A percentile compares a stretch with the other conserved stretches of the same genome.
phyloP scores from a whole-genome alignment of 2,888 invertebrate genomes.

The Blera fallax region DNA sequence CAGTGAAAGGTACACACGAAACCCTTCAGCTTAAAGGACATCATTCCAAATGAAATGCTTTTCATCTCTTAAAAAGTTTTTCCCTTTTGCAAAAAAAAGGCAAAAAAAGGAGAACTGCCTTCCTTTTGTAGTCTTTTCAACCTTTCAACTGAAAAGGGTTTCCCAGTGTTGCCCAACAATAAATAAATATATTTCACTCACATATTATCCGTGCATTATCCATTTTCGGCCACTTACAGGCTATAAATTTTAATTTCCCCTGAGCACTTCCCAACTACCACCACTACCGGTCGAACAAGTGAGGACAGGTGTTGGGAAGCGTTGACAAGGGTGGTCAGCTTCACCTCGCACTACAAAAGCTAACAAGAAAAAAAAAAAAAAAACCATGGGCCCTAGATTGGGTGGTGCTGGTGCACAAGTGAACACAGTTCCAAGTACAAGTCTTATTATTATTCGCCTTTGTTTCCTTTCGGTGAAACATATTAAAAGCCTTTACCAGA shows the following conservation, averaged over 20 bases:
- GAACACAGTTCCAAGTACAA: background rate
- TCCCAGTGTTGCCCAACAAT: constrained; percentile 25
- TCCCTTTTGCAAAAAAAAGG: background rate
- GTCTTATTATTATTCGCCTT: constrained; percentile 53
- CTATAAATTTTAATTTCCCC: constrained; percentile 66
- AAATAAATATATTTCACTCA: constrained; percentile 61
- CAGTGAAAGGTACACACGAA: background rate
- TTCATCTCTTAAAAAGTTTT: constrained; percentile 36
- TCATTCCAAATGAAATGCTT: constrained; percentile 55
- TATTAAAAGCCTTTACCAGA: constrained; percentile 32
- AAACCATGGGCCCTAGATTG: background rate
- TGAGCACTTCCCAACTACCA: constrained; percentile 15
- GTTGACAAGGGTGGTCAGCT: constrained; percentile 44
- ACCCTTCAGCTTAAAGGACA: constrained; percentile 35
- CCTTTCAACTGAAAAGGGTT: constrained; percentile 43
- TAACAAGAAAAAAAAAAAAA: too few species aligned
- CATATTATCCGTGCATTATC: constrained; percentile 66
- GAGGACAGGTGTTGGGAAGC: constrained; percentile 51
- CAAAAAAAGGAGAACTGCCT: background rate
- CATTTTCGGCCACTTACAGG: constrained; percentile 68
- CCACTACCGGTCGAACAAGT: background rate
- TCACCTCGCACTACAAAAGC: background rate
- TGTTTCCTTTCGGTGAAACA: constrained; percentile 40
- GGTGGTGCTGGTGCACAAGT: background rate
- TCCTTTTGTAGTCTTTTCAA: constrained; percentile 10